Conservation (phyloP, 1,140 invertebrate genomes). For the Ceratitis capitata region DNA sequence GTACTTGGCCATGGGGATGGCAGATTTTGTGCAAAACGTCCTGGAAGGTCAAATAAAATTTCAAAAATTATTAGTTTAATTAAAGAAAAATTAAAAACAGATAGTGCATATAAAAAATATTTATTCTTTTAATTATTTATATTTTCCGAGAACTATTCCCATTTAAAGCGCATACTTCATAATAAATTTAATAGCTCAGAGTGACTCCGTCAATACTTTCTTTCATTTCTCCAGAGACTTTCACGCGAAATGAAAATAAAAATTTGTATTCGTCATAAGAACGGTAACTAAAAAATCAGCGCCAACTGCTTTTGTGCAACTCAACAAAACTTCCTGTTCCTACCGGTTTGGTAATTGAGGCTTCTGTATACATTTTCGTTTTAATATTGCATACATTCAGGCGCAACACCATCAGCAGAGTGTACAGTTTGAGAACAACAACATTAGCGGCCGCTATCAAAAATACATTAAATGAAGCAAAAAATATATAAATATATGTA, state of each 20-base stretch:
- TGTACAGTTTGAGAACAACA: neutral
- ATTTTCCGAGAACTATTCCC: no score
- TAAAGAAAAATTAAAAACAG: neutral
- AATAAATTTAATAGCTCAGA: no score
- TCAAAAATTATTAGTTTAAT: neutral
- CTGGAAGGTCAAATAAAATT: no score
- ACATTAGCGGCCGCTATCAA: neutral
- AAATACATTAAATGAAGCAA: neutral
- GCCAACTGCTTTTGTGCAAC: neutral
- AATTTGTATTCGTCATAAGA: no score
- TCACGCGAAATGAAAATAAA: no score
- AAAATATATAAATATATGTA: no score
- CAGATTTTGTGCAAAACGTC: conserved; percentile 98
- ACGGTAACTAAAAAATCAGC: neutral
- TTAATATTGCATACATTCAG: neutral
- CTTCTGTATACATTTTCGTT: neutral
- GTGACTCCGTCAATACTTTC: no score
- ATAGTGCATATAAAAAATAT: no score
- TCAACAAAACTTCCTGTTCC: neutral
- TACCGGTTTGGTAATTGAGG: neutral
- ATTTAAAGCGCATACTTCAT: no score
- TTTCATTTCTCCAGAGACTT: neutral
- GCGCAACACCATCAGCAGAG: neutral
- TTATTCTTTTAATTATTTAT: no score
- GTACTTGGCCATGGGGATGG: conserved; percentile 92